Evolutionary conservation across 2,113 vertebrate genomes (phyloP).

Genomic region (Cyphomyrus plagiostoma): DNA sequence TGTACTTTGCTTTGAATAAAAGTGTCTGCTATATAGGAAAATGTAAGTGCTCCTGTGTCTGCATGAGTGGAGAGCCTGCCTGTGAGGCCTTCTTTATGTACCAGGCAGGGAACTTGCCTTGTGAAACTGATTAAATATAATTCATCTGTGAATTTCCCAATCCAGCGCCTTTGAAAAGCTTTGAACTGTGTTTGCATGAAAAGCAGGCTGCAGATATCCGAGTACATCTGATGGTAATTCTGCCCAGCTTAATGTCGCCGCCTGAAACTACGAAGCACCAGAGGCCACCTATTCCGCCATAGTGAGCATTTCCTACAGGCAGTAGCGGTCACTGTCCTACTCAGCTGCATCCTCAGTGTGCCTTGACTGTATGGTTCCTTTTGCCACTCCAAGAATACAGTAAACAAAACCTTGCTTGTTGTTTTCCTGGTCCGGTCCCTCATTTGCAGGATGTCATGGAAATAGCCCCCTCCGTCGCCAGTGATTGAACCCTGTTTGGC

Average conservation of each 20-base stretch:
- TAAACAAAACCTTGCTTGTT: background rate
- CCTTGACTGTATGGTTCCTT: background rate
- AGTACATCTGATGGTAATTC: background rate
- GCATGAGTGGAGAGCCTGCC: background rate
- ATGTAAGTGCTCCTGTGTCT: background rate
- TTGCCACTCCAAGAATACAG: background rate
- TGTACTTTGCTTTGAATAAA: background rate
- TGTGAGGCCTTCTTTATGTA: background rate
- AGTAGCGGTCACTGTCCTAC: background rate
- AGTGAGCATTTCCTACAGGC: background rate
- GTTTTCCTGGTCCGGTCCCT: background rate
- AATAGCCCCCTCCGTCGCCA: no score
- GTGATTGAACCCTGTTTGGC: background rate
- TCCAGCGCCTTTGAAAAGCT: conserved; percentile 7
- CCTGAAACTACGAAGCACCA: background rate
- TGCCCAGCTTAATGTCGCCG: background rate
- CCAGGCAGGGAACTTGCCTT: background rate
- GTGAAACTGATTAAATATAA: background rate
- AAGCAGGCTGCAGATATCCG: background rate
- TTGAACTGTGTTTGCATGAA: background rate
- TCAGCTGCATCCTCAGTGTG: background rate
- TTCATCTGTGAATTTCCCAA: background rate
- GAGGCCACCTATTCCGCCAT: background rate
- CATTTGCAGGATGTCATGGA: background rate
- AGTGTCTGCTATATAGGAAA: background rate